Evolutionary conservation across 2,113 vertebrate species (phyloP), one percentile per base, ranked within the genome.

Genomic region (Calidris pugnax): DNA sequence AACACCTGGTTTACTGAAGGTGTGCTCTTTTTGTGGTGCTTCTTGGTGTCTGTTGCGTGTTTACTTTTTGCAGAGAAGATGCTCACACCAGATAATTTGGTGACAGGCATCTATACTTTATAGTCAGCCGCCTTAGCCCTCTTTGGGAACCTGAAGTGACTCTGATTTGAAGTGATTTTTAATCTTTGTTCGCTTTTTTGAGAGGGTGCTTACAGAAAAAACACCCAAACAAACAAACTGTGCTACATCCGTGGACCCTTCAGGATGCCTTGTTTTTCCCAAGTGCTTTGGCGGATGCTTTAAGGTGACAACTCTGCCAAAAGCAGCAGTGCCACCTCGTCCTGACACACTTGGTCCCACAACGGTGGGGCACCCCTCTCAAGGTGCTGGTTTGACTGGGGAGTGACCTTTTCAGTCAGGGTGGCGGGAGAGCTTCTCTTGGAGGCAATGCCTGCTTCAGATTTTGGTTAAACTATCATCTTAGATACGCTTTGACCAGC

Each of bases 1-100:
- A 2, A 35, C 8, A 3, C 41, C 72, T 14, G 57, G 23, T 30
- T 50, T 47, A 5, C 28, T 33, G 30, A 28, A 55, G 51, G 7
- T 12, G 16, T n/a, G 26, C 66, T 82, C 26, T 22, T 75, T 32
- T 22, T 22, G 30, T 33, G 45, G 11, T 32, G 39, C 47, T 56
- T 21, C 32, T 20, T 12, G 6, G 19, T 19, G 26, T 37, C 45
- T 60, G 1, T 10, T 20, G 8, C 7, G 0, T 15, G 37, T 10
- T 68, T 72, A 26, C 11, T 13, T 22, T 35, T 64, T 21, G 37
- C 26, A 4, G 75, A 51, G 43, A 26, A 30, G 26, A 8, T 53
- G 59, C 32, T 67, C 17, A 3, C 9, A 2, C 37, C 20, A 2
- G 24, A 10, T 69, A 28, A 8, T 62, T 24, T 33, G 15, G 32